A percentile compares a stretch with the other conserved stretches of the same genome.
Evolutionary conservation across 1,140 invertebrate species (phyloP).

Genomic region (Pissodes strobi): DNA sequence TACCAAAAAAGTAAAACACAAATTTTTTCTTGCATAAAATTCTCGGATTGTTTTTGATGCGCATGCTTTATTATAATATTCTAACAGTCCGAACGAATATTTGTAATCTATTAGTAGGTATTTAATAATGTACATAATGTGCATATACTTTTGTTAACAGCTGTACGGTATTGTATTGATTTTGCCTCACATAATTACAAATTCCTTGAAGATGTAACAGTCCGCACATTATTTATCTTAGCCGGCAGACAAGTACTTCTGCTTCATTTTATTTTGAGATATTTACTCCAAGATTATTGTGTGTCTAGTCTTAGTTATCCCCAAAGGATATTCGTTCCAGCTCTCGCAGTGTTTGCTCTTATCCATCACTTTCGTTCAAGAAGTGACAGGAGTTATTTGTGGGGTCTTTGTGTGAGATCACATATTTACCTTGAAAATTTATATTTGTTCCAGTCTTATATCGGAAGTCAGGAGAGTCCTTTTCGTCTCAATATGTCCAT

Average conservation of each 20-base stretch:
- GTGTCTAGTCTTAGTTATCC: slow-evolving; percentile 17
- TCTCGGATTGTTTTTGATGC: too few species aligned
- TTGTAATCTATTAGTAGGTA: too few species aligned
- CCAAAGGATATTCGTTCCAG: neutral
- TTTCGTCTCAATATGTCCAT: too few species aligned
- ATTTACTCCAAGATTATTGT: slow-evolving; percentile 19
- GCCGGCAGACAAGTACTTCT: neutral
- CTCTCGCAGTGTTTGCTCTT: slow-evolving; percentile 12
- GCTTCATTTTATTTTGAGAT: slow-evolving; percentile 1
- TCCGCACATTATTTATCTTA: neutral
- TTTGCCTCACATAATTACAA: too few species aligned
- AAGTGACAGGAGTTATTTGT: slow-evolving; percentile 15
- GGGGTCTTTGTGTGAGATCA: slow-evolving; percentile 10
- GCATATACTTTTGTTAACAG: too few species aligned
- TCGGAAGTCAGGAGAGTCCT: neutral
- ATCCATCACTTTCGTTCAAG: slow-evolving; percentile 16
- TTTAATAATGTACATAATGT: too few species aligned
- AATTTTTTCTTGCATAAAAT: too few species aligned
- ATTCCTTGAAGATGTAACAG: too few species aligned
- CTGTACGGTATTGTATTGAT: too few species aligned
- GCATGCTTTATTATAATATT: too few species aligned
- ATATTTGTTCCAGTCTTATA: neutral
- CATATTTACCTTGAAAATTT: slow-evolving; percentile 9
- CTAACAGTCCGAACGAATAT: too few species aligned
- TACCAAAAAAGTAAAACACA: too few species aligned